Evolutionary conservation across 2,888 invertebrate species (phyloP).

Genomic region (Dermolepida albohirtum): DNA sequence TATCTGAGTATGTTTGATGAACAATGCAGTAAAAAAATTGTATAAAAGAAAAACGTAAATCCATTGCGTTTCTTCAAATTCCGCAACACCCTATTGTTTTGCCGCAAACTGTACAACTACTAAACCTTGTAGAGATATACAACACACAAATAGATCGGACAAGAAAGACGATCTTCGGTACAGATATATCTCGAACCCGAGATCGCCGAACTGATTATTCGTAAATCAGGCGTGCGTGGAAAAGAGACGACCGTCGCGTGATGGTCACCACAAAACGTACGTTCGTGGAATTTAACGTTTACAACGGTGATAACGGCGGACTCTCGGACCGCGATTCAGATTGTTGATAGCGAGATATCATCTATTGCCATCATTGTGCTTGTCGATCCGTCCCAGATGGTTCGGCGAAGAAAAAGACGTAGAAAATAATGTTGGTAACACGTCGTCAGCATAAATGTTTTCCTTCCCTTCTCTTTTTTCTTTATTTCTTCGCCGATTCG

Average conservation of each 20-base stretch:
- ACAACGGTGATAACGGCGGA: constrained; percentile 31
- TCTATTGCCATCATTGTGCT: constrained; percentile 34
- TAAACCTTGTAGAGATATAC: too few species aligned
- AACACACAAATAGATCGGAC: constrained; percentile 26
- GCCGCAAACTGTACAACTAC: too few species aligned
- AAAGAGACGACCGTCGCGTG: constrained; percentile 8
- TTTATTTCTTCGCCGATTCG: constrained; percentile 21
- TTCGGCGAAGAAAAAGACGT: constrained; percentile 26
- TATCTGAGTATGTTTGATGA: too few species aligned
- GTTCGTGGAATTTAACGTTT: constrained; percentile 34
- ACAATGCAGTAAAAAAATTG: too few species aligned
- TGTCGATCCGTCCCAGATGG: constrained; percentile 36
- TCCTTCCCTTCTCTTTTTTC: constrained; percentile 9
- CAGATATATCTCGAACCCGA: constrained; percentile 31
- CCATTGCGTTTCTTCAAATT: too few species aligned
- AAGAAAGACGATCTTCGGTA: constrained; percentile 32
- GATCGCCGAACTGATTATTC: constrained; percentile 32
- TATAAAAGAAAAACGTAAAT: too few species aligned
- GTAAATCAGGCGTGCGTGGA: constrained; percentile 37
- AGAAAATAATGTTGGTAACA: constrained; percentile 27
- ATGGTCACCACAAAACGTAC: constrained; percentile 32
- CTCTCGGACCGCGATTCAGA: constrained; percentile 36
- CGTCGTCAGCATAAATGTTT: constrained; percentile 31
- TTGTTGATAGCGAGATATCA: constrained; percentile 36
- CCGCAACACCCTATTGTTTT: too few species aligned